Evolutionary conservation across 2,113 vertebrate species (phyloP).

Genomic region (Melanerpes aurifrons): DNA sequence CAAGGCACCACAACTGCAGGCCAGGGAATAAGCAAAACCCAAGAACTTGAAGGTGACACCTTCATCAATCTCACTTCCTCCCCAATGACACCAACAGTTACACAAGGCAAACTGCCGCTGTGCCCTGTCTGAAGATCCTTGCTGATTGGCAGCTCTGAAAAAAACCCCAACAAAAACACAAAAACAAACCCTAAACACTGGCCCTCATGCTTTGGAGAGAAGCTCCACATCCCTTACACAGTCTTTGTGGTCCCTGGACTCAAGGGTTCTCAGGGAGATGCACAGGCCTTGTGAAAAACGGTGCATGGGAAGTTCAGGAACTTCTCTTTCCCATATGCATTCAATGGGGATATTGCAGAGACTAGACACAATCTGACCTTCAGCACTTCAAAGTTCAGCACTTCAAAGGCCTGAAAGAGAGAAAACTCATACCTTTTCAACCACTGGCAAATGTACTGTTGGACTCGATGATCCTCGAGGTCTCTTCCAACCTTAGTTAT

Average conservation of each 20-base stretch:
- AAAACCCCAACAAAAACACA: too few relatives aligned
- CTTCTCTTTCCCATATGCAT: not conserved
- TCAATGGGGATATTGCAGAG: not conserved
- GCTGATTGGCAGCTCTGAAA: not conserved
- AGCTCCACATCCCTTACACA: rapidly evolving
- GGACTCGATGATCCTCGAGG: too few relatives aligned
- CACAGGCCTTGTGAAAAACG: not conserved
- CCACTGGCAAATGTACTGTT: not conserved
- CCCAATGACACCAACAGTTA: not conserved
- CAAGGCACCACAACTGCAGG: not conserved
- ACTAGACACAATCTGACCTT: not conserved
- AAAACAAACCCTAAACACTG: not conserved
- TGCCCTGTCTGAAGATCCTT: not conserved
- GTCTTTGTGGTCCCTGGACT: not conserved
- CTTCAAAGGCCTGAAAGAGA: not conserved
- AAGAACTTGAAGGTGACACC: not conserved
- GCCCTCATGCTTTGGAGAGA: not conserved
- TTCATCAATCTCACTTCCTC: not conserved
- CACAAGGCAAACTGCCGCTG: rapidly evolving
- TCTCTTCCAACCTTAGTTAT: too few relatives aligned
- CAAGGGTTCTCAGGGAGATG: rapidly evolving
- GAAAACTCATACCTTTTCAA: not conserved
- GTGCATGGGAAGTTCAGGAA: not conserved
- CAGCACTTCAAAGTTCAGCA: not conserved
- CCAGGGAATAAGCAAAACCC: not conserved